A percentile compares a stretch with the other conserved stretches of the same genome.
These are phyloP conservation scores for Beris morrisii DNA, from an alignment of 2,888 invertebrate genomes.

Conservation along the genomic window DNA sequence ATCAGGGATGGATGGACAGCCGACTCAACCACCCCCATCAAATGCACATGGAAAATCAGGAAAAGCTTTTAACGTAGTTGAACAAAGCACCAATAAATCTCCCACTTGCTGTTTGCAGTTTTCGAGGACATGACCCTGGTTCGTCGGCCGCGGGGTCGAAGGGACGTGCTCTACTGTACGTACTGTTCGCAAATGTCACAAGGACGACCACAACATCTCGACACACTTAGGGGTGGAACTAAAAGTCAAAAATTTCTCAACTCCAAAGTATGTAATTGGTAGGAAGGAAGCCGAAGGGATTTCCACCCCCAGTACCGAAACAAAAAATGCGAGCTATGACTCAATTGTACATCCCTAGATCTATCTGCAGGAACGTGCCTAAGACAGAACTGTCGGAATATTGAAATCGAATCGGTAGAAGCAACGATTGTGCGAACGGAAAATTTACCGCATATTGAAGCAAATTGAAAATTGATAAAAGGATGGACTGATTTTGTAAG, in stretches of 20 bases:
- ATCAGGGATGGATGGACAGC: too few relatives aligned
- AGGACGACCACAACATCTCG: too few relatives aligned
- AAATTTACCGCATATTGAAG: constrained; percentile 29
- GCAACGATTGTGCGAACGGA: not conserved
- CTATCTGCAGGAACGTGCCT: too few relatives aligned
- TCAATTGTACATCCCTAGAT: constrained; percentile 19
- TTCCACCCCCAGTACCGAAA: constrained; percentile 14
- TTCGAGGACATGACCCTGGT: not conserved
- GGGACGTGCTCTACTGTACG: too few relatives aligned
- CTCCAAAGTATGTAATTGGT: constrained; percentile 30
- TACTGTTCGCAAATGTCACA: too few relatives aligned
- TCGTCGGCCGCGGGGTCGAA: too few relatives aligned
- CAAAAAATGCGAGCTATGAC: constrained; percentile 25
- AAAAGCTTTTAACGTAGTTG: constrained; percentile 30
- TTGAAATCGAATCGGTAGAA: too few relatives aligned
- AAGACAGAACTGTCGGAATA: too few relatives aligned
- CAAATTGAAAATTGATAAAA: constrained; percentile 26
- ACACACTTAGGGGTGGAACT: constrained; percentile 16
- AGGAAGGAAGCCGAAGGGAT: constrained; percentile 20
- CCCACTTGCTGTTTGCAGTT: constrained; percentile 12
- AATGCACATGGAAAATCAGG: constrained; percentile 30
- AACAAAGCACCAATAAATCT: constrained; percentile 30
- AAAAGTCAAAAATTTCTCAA: constrained; percentile 30
- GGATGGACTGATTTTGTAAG: constrained; percentile 29
- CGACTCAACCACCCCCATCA: not conserved